Conservation (phyloP, 2,888 invertebrate species). For the Dicyrtoma fusca region DNA sequence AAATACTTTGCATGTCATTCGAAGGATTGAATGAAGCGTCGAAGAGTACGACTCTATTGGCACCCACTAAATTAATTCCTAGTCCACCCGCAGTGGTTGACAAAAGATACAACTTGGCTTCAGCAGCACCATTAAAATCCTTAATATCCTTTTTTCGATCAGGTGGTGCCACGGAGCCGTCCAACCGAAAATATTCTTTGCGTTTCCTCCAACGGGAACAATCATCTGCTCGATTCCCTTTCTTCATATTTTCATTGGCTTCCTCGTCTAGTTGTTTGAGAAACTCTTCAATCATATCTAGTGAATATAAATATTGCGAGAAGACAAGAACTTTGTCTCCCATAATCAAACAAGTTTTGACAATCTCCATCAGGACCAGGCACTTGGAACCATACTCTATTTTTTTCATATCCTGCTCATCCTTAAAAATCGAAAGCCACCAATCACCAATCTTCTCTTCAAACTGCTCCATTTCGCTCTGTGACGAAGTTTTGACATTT, state of each 20-base stretch:
- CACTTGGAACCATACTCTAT: conserved; percentile 79
- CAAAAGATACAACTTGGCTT: conserved; percentile 83
- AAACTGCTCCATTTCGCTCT: too few relatives aligned
- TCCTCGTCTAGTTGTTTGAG: conserved; percentile 76
- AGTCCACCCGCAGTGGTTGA: conserved; percentile 96
- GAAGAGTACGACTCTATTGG: conserved; percentile 96
- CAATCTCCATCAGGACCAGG: conserved; percentile 78
- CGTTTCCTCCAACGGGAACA: conserved; percentile 72
- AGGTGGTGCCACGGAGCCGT: conserved; percentile 86
- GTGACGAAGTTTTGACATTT: background rate
- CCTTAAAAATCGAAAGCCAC: conserved; percentile 57
- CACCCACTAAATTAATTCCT: conserved; percentile 95
- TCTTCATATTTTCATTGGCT: background rate
- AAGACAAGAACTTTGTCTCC: conserved; percentile 92
- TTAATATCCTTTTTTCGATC: conserved; percentile 83
- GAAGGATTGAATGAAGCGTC: conserved; percentile 99
- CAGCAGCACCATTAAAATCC: conserved; percentile 72
- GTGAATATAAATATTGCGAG: conserved; percentile 90
- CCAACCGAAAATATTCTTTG: conserved; percentile 85
- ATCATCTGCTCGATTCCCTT: background rate
- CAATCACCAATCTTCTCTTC: background rate
- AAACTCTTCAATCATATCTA: conserved; percentile 93
- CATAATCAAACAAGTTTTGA: conserved; percentile 88
- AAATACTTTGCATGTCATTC: conserved; percentile 97
- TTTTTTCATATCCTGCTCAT: conserved; percentile 43